Evolutionary conservation across 2,113 vertebrate species (phyloP).

Genomic region (Lanius collurio): DNA sequence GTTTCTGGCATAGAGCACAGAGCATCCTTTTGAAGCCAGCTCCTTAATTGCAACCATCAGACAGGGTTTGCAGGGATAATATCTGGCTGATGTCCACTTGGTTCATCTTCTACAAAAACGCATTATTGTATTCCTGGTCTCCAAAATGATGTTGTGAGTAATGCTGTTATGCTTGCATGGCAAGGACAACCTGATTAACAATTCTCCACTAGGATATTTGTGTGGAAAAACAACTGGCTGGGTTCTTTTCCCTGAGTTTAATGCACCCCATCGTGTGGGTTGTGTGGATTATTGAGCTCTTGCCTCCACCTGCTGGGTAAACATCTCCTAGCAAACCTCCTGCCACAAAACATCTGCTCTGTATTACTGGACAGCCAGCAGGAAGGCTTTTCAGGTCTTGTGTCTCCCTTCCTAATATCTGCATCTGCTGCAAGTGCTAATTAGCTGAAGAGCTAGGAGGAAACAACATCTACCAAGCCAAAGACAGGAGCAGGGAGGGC

Average conservation of each 20-base stretch:
- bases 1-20: background rate
- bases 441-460: background rate
- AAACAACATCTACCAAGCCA: background rate
- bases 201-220: background rate
- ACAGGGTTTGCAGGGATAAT: background rate
- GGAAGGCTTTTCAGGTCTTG: background rate
- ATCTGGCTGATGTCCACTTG: background rate
- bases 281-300: slow-evolving; percentile 16
- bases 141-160: background rate
- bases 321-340: background rate
- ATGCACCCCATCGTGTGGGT: background rate
- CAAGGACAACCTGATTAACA: background rate
- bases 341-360: background rate
- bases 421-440: background rate
- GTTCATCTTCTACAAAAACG: background rate
- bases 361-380: background rate
- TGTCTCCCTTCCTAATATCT: background rate
- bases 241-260: background rate
- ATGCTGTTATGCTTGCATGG: background rate
- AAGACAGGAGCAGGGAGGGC: background rate
- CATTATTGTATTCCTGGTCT: background rate
- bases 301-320: slow-evolving; percentile 65
- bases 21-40: background rate
- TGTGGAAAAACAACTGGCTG: background rate
- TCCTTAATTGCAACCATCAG: background rate